Base-by-base conservation (phyloP, 30 jellyfish, hydroid and myxozoan species). In the Cassiopea andromeda region DNA sequence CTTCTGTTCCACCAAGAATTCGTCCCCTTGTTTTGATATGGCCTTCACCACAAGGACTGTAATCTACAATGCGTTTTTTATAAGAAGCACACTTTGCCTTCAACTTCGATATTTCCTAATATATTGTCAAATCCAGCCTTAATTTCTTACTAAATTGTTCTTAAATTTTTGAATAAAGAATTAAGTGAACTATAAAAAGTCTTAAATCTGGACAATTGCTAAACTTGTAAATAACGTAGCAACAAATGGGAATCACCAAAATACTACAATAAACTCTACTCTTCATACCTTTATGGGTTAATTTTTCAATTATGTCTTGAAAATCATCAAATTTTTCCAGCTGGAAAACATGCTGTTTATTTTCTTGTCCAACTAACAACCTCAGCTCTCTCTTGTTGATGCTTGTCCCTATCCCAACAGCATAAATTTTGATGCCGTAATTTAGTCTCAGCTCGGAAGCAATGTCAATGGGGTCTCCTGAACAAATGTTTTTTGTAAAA, bases 361-460 rank as follows among this genome's bases (percentile, higher is more conserved):
- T 70, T 43, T 16, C 15, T 70, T 70, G 79, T 19, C 79, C 79
- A 70, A 70, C 79, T 54, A 70, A 15, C 79, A 70, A 43, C 49
- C 75, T n/a, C 76, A 92, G 49, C 57, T 85, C 90, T 1, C 44
- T 46, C 43, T 17, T 87, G 67, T 80, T 85, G 85, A 86, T 77
- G 14, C 84, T 87, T 46, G 85, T 79, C 49, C 97, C 97, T 44
- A 92, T 91, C 19, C 97, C 97, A 70, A 92, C 71, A 0, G 87
- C 92, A 61, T 73, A 92, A 17, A 92, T 85, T 73, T 85, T 85
- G 17, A 92, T 80, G 12, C 74, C 69, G 45, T 86, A 50, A 0
- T 46, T 69, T 58, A 8, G 48, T 74, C 81, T 46, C 71, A 92
- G 71, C 2, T 9, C 38, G 9, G 54, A 71, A 12, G 97, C 97